Evolutionary conservation across 2,113 vertebrate genomes (phyloP).

Genomic region (Otis tarda): DNA sequence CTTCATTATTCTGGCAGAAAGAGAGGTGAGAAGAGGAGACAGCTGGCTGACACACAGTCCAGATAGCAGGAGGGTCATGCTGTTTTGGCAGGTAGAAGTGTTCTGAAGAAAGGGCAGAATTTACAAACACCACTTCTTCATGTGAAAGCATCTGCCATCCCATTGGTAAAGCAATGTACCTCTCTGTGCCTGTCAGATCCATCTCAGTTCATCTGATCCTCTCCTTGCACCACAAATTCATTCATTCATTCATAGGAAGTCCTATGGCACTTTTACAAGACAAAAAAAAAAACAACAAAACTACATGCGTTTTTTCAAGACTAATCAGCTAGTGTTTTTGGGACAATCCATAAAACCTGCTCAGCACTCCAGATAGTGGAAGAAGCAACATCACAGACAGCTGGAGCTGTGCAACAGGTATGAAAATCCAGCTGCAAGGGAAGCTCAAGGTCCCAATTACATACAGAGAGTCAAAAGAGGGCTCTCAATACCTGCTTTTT

Average conservation of each 20-base stretch:
- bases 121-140: neutral
- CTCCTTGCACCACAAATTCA: neutral
- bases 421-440: rapidly evolving
- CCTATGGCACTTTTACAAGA: neutral
- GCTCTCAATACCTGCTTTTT: neutral
- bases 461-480: rapidly evolving
- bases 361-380: neutral
- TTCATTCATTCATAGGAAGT: no score
- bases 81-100: neutral
- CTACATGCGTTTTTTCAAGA: neutral
- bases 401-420: neutral
- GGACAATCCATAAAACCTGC: neutral
- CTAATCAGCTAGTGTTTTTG: neutral
- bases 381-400: neutral
- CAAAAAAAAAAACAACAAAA: neutral
- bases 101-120: neutral
- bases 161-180: neutral
- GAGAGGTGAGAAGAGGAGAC: neutral
- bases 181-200: neutral
- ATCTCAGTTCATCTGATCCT: neutral
- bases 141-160: neutral
- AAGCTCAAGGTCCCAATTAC: neutral
- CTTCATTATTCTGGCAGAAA: neutral
- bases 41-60: neutral
- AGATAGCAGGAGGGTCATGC: neutral